A percentile compares a stretch with the other conserved stretches of the same genome.
Evolutionary conservation across 2,797 vertebrate genomes (phyloP).

Genomic region (Hydrolagus colliei): DNA sequence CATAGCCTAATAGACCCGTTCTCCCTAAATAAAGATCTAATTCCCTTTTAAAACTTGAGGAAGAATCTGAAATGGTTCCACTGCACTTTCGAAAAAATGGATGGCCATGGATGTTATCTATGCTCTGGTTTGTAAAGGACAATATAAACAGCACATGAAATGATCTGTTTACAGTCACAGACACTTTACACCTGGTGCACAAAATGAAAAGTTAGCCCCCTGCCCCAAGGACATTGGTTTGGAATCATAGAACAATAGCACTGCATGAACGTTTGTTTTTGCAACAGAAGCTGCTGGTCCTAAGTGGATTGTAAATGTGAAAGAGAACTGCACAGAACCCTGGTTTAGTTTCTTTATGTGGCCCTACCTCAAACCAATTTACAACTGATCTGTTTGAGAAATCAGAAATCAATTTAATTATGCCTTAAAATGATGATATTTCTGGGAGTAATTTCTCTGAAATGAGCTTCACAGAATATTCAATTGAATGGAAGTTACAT

Average conservation of each 20-base stretch:
- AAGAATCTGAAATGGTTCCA: background rate
- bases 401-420: background rate
- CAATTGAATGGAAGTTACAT: background rate
- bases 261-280: background rate
- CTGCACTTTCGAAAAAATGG: background rate
- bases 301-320: background rate
- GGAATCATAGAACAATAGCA: background rate
- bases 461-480: background rate
- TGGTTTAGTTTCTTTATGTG: background rate
- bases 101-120: background rate
- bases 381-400: constrained; percentile 1
- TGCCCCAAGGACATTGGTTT: background rate
- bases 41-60: too few relatives aligned
- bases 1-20: too few relatives aligned
- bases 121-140: background rate
- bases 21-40: too few relatives aligned
- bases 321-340: background rate
- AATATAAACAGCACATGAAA: background rate
- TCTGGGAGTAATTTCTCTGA: background rate
- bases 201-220: background rate
- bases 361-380: too few relatives aligned
- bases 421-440: constrained; percentile 1
- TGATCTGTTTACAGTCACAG: background rate
- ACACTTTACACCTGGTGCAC: background rate
- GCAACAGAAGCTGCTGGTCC: background rate